A percentile compares a stretch with the other conserved stretches of the same genome.
phyloP scores from a whole-genome alignment of 2,797 vertebrate genomes.

The Champsocephalus esox region DNA sequence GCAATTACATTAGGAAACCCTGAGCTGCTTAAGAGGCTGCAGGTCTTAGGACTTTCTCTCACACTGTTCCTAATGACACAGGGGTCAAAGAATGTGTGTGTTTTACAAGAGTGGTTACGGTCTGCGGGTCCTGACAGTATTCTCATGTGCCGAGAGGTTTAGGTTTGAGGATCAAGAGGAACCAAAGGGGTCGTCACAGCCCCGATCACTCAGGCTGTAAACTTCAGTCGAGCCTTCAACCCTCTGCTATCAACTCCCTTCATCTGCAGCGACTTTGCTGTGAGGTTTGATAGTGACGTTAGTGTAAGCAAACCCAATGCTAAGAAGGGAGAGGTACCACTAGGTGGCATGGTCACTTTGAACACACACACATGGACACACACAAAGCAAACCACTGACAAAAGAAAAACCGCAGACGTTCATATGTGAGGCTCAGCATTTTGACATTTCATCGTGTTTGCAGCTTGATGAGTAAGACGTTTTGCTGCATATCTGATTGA shows the following conservation, averaged over 20 bases:
- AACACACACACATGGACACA: slow-evolving; percentile 29
- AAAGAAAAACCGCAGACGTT: slow-evolving; percentile 30
- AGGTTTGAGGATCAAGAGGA: slow-evolving; percentile 59
- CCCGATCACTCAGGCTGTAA: slow-evolving; percentile 32
- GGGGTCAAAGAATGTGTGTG: slow-evolving; percentile 43
- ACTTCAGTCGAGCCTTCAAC: slow-evolving; percentile 34
- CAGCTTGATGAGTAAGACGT: slow-evolving; percentile 49
- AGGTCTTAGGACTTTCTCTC: slow-evolving; percentile 22
- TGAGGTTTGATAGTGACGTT: slow-evolving; percentile 18
- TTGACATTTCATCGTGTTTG: slow-evolving; percentile 41
- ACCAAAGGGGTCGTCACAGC: slow-evolving; percentile 49
- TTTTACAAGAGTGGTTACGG: slow-evolving; percentile 66
- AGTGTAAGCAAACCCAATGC: slow-evolving; percentile 5
- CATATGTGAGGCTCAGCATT: slow-evolving; percentile 18
- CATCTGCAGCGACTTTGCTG: slow-evolving; percentile 31
- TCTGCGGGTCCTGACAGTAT: slow-evolving; percentile 57
- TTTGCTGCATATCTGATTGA: slow-evolving; percentile 47
- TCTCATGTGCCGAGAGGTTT: slow-evolving; percentile 56
- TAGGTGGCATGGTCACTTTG: slow-evolving; percentile 81
- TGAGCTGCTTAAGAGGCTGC: slow-evolving; percentile 49
- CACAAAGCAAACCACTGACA: slow-evolving; percentile 20
- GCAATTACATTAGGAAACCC: slow-evolving; percentile 54
- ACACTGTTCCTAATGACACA: slow-evolving; percentile 56
- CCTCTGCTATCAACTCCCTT: slow-evolving; percentile 33
- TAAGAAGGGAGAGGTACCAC: slow-evolving; percentile 60